phyloP scores from a whole-genome alignment of 92 coral and sea anemone genomes.

The Zoanthus sansibaricus region DNA sequence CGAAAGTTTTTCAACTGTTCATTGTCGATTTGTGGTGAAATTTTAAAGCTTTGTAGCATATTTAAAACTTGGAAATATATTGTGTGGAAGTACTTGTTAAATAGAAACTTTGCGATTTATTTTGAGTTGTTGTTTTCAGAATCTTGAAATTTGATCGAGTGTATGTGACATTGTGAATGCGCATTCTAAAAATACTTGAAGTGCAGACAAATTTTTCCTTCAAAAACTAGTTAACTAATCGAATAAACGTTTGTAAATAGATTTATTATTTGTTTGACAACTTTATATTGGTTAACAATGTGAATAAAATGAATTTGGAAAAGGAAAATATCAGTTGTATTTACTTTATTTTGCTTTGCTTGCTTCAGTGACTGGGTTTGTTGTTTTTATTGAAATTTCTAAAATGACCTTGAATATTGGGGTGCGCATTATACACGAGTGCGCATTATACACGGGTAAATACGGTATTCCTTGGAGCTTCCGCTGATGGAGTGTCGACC shows the following conservation, averaged over 20 bases:
- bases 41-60: neutral
- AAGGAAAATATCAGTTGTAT: neutral
- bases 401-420: neutral
- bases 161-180: conserved; percentile 17
- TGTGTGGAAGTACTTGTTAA: conserved; percentile 4
- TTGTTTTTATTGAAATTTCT: neutral
- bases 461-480: conserved; percentile 23
- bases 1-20: conserved; percentile 4
- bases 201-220: neutral
- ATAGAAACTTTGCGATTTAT: neutral
- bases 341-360: neutral
- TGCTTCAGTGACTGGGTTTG: neutral
- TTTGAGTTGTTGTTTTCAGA: neutral
- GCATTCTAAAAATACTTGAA: neutral
- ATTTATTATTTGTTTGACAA: neutral
- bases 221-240: conserved; percentile 11
- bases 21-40: neutral
- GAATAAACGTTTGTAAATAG: conserved; percentile 11
- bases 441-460: too few relatives aligned
- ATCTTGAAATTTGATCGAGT: neutral
- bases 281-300: neutral
- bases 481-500: conserved; percentile 41
- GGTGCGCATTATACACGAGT: neutral
- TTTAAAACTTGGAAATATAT: neutral
- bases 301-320: neutral